Conservation (phyloP, 2,113 vertebrate genomes). For the Agelaius tricolor region DNA sequence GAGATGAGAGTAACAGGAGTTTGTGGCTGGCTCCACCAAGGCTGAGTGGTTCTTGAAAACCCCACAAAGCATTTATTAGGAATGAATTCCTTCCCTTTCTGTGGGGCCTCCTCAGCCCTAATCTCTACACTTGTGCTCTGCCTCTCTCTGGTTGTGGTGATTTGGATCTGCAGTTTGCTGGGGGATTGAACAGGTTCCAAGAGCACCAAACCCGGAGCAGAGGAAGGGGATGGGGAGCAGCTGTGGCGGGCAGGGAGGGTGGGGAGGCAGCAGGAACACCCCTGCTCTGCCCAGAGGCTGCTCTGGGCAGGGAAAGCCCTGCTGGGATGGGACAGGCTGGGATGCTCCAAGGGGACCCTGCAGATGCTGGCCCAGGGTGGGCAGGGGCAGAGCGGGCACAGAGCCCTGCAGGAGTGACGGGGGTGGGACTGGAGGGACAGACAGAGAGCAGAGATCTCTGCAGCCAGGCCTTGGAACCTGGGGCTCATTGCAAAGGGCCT, state of each 20-base stretch:
- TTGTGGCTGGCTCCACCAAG: background rate
- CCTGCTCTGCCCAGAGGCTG: background rate
- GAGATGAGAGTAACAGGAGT: background rate
- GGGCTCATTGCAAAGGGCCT: too few relatives aligned
- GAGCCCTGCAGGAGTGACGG: background rate
- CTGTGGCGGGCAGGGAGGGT: slow-evolving; percentile 10
- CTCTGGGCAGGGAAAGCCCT: background rate
- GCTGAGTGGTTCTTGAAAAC: slow-evolving; percentile 24
- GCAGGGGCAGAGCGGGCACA: background rate
- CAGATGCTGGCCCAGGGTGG: background rate
- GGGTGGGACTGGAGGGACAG: too few relatives aligned
- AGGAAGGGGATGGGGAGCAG: background rate
- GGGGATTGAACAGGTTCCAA: slow-evolving; percentile 17
- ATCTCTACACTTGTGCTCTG: slow-evolving; percentile 21
- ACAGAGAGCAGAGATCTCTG: too few relatives aligned
- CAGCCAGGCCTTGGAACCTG: too few relatives aligned
- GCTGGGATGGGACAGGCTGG: background rate
- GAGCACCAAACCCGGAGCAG: background rate
- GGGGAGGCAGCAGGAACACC: background rate
- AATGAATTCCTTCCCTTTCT: slow-evolving; percentile 51
- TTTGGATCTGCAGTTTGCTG: slow-evolving; percentile 17
- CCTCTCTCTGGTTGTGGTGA: slow-evolving; percentile 16
- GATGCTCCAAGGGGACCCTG: background rate
- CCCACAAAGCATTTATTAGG: slow-evolving; percentile 22
- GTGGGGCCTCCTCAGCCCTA: slow-evolving; percentile 35